These are phyloP conservation scores for Lordiphosa andalusiaca DNA, from an alignment of 2,888 invertebrate species.

Conservation along the genomic window DNA sequence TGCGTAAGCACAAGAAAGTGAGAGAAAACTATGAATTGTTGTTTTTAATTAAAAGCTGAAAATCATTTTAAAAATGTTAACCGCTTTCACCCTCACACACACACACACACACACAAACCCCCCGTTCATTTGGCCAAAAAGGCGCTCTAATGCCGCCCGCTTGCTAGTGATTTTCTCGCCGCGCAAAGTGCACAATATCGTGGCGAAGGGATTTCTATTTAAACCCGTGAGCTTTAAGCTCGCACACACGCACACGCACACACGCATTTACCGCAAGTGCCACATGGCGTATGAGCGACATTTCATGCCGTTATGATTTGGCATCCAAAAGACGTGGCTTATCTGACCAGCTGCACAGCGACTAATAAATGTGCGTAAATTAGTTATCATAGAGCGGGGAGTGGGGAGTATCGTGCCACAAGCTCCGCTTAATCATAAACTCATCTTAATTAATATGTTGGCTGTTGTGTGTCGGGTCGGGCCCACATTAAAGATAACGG, in stretches of 20 bases:
- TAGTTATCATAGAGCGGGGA: constrained; percentile 58
- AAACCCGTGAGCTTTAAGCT: constrained; percentile 55
- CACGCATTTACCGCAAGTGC: constrained; percentile 31
- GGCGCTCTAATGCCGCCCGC: constrained; percentile 23
- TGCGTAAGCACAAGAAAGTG: constrained; percentile 38
- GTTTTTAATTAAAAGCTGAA: constrained; percentile 63
- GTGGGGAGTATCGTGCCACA: constrained; percentile 17
- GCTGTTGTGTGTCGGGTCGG: constrained; percentile 14
- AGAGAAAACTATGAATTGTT: constrained; percentile 46
- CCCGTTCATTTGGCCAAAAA: constrained; percentile 48
- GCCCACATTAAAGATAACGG: constrained; percentile 58
- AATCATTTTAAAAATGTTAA: constrained; percentile 53
- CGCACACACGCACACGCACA: constrained; percentile 21
- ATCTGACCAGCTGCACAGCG: constrained; percentile 62
- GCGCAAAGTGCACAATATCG: constrained; percentile 58
- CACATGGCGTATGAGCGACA: constrained; percentile 65
- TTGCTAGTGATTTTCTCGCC: constrained; percentile 15
- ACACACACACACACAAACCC: constrained; percentile 23
- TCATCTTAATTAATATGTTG: constrained; percentile 63
- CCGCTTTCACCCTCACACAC: constrained; percentile 18
- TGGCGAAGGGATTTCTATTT: constrained; percentile 52
- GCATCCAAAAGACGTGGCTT: constrained; percentile 31
- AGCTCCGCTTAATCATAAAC: constrained; percentile 60
- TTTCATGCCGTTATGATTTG: constrained; percentile 19
- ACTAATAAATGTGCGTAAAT: constrained; percentile 73